These are phyloP conservation scores for Dicyrtomina minuta DNA, from an alignment of 2,888 invertebrate genomes.

Conservation along the genomic window DNA sequence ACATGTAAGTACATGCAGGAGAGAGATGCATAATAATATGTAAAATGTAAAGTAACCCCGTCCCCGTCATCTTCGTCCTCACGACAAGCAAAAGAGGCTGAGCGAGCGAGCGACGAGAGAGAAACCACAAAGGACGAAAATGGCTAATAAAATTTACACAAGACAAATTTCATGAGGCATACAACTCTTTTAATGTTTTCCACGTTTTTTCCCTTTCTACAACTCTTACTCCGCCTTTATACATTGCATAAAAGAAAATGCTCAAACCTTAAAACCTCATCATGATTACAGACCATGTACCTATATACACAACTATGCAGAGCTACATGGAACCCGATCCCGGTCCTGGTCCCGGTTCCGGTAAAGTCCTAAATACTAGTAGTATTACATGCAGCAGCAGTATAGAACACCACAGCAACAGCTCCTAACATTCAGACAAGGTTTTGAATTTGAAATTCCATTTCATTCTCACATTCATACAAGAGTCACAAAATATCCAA, in stretches of 20 bases:
- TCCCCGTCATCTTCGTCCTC: background rate
- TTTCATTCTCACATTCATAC: background rate
- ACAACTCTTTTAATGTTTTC: constrained; percentile 50
- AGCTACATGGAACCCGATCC: too few species aligned
- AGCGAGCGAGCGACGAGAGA: constrained; percentile 7
- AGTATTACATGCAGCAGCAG: too few species aligned
- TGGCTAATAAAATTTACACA: constrained; percentile 51
- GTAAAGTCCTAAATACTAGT: too few species aligned
- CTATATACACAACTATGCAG: too few species aligned
- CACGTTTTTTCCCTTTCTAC: constrained; percentile 41
- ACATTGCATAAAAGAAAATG: background rate
- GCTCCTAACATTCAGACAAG: too few species aligned
- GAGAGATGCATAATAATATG: too few species aligned
- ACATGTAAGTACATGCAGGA: too few species aligned
- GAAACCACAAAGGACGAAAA: constrained; percentile 43
- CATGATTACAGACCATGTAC: too few species aligned
- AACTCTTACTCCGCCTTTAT: background rate
- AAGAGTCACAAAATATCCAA: background rate
- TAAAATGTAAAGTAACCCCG: background rate
- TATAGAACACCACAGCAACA: too few species aligned
- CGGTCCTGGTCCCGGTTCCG: too few species aligned
- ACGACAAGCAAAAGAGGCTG: background rate
- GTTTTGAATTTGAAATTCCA: background rate
- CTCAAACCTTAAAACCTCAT: too few species aligned
- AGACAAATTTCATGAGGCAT: constrained; percentile 52